Percentiles rank a stretch among this genome's conserved stretches.
phyloP scores from a whole-genome alignment of 2,113 vertebrate genomes.

The Pachyramphus minor region DNA sequence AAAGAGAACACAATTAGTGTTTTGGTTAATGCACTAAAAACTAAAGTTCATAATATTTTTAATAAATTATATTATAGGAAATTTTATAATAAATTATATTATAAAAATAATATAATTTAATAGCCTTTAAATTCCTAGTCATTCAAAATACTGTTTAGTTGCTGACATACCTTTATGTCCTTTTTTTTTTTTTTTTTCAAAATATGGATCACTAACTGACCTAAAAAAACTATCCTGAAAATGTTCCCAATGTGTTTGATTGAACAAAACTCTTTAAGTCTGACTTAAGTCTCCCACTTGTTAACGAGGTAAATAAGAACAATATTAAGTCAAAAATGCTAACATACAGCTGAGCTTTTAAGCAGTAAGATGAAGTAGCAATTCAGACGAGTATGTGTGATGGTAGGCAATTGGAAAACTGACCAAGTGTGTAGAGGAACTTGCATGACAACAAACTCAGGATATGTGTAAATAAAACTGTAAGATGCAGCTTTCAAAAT shows the following conservation, averaged over 20 bases:
- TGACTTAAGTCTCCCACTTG: neutral
- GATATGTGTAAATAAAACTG: neutral
- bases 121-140: neutral
- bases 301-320: neutral
- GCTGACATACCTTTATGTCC: rapidly evolving
- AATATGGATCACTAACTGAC: neutral
- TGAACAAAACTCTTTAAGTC: neutral
- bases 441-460: neutral
- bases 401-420: neutral
- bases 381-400: neutral
- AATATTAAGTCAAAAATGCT: neutral
- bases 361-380: neutral
- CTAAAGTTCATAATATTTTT: neutral
- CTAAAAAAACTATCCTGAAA: neutral
- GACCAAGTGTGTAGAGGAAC: neutral
- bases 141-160: neutral
- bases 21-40: neutral
- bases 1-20: neutral
- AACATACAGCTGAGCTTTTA: neutral
- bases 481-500: neutral
- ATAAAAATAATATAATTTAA: neutral
- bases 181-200: neutral
- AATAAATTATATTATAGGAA: too few species aligned
- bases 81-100: too few species aligned
- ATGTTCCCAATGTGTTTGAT: neutral